phyloP scores from a whole-genome alignment of 2,888 invertebrate genomes.

The Nomada lathburiana region DNA sequence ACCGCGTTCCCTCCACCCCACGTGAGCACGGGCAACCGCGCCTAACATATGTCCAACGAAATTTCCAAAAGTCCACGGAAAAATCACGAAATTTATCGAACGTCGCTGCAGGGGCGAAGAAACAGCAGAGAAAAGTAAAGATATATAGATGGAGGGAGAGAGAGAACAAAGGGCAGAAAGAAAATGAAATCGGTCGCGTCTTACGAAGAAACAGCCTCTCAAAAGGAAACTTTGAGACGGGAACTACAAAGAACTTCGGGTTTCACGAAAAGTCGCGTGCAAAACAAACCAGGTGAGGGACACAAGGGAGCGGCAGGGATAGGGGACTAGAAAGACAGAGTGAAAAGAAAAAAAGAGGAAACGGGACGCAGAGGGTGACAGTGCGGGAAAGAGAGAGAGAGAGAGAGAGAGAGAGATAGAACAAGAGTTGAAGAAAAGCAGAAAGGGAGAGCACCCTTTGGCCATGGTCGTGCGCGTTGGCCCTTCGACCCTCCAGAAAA shows the following conservation, averaged over 20 bases:
- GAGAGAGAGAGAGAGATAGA: conserved; percentile 13
- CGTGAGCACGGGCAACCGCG: neutral
- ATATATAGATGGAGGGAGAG: neutral
- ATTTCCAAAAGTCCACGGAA: conserved; percentile 22
- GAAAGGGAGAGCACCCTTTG: conserved; percentile 54
- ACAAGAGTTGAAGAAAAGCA: conserved; percentile 13
- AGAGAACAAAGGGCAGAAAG: too few species aligned
- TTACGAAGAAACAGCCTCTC: conserved; percentile 35
- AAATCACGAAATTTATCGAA: conserved; percentile 19
- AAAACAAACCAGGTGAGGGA: conserved; percentile 58
- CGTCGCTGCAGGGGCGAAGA: neutral
- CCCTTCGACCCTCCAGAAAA: conserved; percentile 71
- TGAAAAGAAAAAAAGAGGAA: conserved; percentile 1
- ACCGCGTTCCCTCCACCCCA: neutral
- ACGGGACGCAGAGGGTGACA: neutral
- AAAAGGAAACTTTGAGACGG: conserved; percentile 47
- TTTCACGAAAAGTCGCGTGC: conserved; percentile 68
- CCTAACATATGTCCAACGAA: neutral
- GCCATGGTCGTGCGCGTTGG: conserved; percentile 72
- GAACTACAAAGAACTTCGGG: conserved; percentile 58
- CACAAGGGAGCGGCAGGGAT: conserved; percentile 7
- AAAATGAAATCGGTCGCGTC: conserved; percentile 31
- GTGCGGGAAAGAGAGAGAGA: conserved; percentile 5
- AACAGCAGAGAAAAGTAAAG: neutral
- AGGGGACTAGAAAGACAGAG: conserved; percentile 7